Evolutionary conservation across 2,797 vertebrate species (phyloP).

Genomic region (Crenuchus spilurus): DNA sequence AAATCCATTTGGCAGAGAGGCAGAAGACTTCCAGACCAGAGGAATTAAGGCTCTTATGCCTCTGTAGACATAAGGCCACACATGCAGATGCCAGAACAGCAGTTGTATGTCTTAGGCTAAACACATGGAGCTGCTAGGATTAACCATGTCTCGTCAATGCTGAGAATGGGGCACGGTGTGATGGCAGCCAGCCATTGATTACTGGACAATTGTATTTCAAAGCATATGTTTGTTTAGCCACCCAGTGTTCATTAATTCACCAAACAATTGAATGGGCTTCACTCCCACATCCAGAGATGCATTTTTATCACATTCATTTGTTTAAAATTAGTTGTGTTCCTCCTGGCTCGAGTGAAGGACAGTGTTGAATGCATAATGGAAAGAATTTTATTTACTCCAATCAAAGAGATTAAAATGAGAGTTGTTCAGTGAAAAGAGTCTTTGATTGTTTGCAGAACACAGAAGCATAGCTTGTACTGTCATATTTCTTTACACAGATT

Average conservation of each 20-base stretch:
- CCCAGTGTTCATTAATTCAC: constrained; percentile 40
- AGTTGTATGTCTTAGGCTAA: constrained; percentile 48
- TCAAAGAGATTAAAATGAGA: constrained; percentile 27
- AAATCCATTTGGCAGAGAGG: constrained; percentile 50
- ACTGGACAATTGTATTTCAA: constrained; percentile 30
- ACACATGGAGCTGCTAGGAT: constrained; percentile 44
- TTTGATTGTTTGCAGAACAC: not conserved
- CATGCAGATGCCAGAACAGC: constrained; percentile 43
- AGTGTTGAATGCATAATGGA: constrained; percentile 21
- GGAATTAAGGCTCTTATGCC: constrained; percentile 44
- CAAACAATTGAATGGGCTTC: constrained; percentile 36
- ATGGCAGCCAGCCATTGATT: constrained; percentile 46
- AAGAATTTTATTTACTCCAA: constrained; percentile 9
- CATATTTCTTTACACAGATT: not conserved
- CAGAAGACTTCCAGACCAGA: constrained; percentile 39
- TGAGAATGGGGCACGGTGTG: constrained; percentile 22
- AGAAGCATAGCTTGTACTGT: not conserved
- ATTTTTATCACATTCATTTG: constrained; percentile 45
- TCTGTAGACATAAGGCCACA: constrained; percentile 40
- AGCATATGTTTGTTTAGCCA: constrained; percentile 44
- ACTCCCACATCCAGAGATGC: constrained; percentile 30
- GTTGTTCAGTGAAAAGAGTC: not conserved
- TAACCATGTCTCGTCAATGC: constrained; percentile 38
- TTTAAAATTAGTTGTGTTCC: constrained; percentile 28
- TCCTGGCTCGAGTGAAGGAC: constrained; percentile 33